Evolutionary conservation across 2,113 vertebrate genomes (phyloP).

Genomic region (Malurus cyaneus): DNA sequence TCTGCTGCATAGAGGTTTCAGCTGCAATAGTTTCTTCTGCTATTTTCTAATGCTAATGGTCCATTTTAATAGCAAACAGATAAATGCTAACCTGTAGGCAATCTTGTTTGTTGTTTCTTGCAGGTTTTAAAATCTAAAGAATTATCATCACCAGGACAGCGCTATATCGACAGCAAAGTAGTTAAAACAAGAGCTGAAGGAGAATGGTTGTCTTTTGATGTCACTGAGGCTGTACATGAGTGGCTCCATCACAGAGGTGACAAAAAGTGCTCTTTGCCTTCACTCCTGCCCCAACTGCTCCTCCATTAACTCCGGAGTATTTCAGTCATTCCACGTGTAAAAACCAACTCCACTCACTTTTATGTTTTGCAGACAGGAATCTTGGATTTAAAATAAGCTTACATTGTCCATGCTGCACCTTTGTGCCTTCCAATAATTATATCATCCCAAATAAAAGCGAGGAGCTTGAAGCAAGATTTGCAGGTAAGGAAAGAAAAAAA

Average conservation of each 20-base stretch:
- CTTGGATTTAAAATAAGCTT: conserved; percentile 95
- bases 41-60: background rate
- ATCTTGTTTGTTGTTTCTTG: conserved; percentile 1
- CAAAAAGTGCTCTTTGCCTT: background rate
- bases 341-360: conserved; percentile 48
- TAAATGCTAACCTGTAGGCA: background rate
- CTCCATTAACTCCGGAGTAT: background rate
- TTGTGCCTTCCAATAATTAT: conserved; percentile 94
- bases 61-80: background rate
- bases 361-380: conserved; percentile 88
- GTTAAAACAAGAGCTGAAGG: conserved; percentile 91
- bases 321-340: background rate
- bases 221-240: conserved; percentile 93
- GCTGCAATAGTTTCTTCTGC: background rate
- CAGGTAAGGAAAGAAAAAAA: conserved; percentile 78
- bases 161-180: conserved; percentile 96
- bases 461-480: conserved; percentile 94
- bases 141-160: conserved; percentile 87
- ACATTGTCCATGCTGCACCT: conserved; percentile 97
- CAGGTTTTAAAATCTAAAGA: conserved; percentile 93
- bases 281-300: background rate
- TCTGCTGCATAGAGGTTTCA: background rate
- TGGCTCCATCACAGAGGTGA: conserved; percentile 95
- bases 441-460: conserved; percentile 97
- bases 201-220: conserved; percentile 93